Evolutionary conservation across 2,113 vertebrate species (phyloP), one percentile per base, ranked within the genome.

Genomic region (Bubo bubo): DNA sequence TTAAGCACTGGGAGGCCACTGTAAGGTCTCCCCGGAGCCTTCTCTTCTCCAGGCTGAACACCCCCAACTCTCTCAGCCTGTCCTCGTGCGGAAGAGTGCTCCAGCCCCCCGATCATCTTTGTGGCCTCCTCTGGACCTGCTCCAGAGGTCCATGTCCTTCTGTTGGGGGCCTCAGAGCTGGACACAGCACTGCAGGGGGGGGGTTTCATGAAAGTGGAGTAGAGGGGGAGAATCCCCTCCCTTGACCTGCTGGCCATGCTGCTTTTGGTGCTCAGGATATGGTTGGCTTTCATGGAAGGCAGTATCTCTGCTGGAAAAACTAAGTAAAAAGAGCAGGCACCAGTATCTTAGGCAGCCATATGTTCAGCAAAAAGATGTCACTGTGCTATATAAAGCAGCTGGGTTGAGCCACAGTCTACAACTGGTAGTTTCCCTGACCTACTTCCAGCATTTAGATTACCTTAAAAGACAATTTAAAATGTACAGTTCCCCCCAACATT

Each of bases 11-110:
- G 6, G 76, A 71, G 41, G 12, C 35, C 6, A 10, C 32, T 7
- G 1, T 10, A 4, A 19, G 14, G 10, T 47, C 22, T 66, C 26
- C 3, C 4, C 0, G 1, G 9, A 82, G 15, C 45, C 26, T 59
- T 17, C 49, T 64, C 26, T 59, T 17, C 41, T 71, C 34, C 39
- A 72, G 76, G 45, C 30, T 72, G 30, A 82, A 72, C 11, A 72
- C 5, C 2, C 13, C 19, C 45, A 62, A 5, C 13, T 60, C 14
- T 43, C 35, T 27, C 30, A 45, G 52, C 30, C 50, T 49, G 4
- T 22, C 19, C 2, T 59, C 27, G 18, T 19, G 39, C 10, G 5
- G 39, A 39, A 39, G 39, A 39, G 39, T 41, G 30, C 8, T 71
- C 24, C 35, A 71, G 2, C 14, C n/a, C 24, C 16, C 24, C 9